Percentiles rank a stretch among this genome's conserved stretches.
Evolutionary conservation across 2,113 vertebrate species (phyloP).

Genomic region (Maylandia zebra): DNA sequence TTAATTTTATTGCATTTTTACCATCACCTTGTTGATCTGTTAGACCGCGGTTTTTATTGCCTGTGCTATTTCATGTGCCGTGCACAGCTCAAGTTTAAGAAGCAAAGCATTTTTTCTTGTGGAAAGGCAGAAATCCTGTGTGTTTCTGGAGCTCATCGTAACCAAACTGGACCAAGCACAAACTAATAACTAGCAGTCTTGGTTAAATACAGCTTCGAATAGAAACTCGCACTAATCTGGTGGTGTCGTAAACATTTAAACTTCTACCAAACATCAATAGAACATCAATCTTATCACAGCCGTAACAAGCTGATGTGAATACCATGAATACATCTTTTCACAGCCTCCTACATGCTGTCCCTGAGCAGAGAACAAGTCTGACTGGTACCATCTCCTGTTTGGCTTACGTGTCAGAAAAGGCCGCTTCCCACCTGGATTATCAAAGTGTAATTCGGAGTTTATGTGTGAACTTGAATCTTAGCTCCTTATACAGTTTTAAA

Average conservation of each 20-base stretch:
- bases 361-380: neutral
- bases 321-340: neutral
- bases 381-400: fast-evolving
- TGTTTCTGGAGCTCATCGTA: neutral
- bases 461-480: neutral
- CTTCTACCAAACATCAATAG: neutral
- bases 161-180: neutral
- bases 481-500: neutral
- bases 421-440: neutral
- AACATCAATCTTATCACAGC: neutral
- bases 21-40: neutral
- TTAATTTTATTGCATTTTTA: neutral
- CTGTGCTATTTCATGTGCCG: neutral
- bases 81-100: neutral
- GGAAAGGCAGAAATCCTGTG: neutral
- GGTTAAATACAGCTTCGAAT: neutral
- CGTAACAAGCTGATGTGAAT: neutral
- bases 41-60: neutral
- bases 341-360: neutral
- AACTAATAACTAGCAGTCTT: neutral
- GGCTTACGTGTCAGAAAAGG: neutral
- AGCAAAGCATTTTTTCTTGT: neutral
- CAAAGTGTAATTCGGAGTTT: neutral
- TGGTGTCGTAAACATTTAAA: neutral
- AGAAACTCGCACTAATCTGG: neutral